A percentile compares a stretch with the other conserved stretches of the same genome.
These are phyloP conservation scores for Lochmaea crataegi DNA, from an alignment of 2,888 invertebrate genomes.

Conservation along the genomic window DNA sequence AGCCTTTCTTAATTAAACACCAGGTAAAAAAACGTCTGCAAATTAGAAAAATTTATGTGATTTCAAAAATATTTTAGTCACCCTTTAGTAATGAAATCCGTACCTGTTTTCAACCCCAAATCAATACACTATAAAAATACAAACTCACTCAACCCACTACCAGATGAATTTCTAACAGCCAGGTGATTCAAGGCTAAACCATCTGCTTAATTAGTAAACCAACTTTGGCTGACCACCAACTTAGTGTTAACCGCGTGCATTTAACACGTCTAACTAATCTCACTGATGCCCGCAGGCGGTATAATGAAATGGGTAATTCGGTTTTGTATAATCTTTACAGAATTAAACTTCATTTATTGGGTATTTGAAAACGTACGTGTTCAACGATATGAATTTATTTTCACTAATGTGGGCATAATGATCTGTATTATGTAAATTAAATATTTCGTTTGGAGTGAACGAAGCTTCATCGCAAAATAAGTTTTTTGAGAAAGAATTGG, in stretches of 20 bases:
- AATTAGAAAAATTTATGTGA: no score
- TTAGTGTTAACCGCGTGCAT: conserved; percentile 33
- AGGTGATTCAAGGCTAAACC: conserved; percentile 54
- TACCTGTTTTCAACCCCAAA: conserved; percentile 15
- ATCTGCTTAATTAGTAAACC: conserved; percentile 53
- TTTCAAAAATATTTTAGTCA: background rate
- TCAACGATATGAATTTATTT: background rate
- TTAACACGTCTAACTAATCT: conserved; percentile 28
- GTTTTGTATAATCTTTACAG: background rate
- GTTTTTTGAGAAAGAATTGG: no score
- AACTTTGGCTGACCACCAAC: conserved; percentile 37
- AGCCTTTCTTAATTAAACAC: no score
- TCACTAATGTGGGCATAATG: background rate
- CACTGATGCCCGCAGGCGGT: conserved; percentile 15
- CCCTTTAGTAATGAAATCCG: background rate
- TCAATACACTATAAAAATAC: background rate
- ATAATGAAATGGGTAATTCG: conserved; percentile 21
- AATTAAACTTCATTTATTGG: background rate
- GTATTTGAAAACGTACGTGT: background rate
- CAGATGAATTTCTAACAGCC: conserved; percentile 57
- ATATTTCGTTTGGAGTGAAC: background rate
- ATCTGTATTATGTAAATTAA: background rate
- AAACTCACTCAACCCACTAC: conserved; percentile 50
- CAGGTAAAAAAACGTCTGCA: no score
- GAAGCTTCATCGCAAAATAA: background rate